Percentiles rank a stretch among this genome's conserved stretches.
These are phyloP conservation scores for Sipha flava DNA, from an alignment of 1,140 invertebrate genomes.

Conservation along the genomic window DNA sequence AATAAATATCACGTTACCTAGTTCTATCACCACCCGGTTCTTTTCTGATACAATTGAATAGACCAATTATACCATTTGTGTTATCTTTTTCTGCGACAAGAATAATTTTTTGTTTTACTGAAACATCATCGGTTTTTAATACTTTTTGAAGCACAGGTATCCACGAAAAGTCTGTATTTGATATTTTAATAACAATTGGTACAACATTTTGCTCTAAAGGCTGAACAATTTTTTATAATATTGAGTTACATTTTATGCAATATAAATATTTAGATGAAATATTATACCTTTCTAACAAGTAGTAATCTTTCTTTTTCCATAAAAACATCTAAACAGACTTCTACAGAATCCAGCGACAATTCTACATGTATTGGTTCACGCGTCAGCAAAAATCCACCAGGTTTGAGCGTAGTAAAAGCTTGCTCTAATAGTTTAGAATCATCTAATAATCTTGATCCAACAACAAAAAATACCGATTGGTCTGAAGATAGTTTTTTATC, in stretches of 20 bases:
- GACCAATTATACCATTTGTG: slow-evolving; percentile 71
- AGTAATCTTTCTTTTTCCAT: slow-evolving; percentile 24
- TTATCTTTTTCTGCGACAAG: slow-evolving; percentile 53
- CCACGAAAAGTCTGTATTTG: slow-evolving; percentile 48
- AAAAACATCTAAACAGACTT: slow-evolving; percentile 17
- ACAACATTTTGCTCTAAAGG: neutral
- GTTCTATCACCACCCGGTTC: slow-evolving; percentile 57
- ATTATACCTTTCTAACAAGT: slow-evolving; percentile 29
- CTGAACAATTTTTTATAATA: neutral
- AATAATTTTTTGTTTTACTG: slow-evolving; percentile 44
- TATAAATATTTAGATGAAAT: neutral
- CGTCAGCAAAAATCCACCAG: slow-evolving; percentile 48
- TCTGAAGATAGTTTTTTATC: slow-evolving; percentile 53
- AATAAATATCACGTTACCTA: slow-evolving; percentile 34
- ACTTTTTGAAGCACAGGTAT: slow-evolving; percentile 49
- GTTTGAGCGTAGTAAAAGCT: slow-evolving; percentile 40
- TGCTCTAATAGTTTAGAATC: slow-evolving; percentile 37
- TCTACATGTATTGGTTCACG: slow-evolving; percentile 42
- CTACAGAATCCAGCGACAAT: slow-evolving; percentile 3
- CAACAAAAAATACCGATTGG: slow-evolving; percentile 49
- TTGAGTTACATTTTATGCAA: neutral
- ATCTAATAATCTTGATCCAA: slow-evolving; percentile 43
- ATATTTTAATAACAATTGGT: slow-evolving; percentile 39
- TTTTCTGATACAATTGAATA: slow-evolving; percentile 65
- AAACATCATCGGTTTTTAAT: slow-evolving; percentile 48